These are phyloP conservation scores for Sclerurus mexicanus DNA, from an alignment of 2,113 vertebrate species.

Conservation along the genomic window DNA sequence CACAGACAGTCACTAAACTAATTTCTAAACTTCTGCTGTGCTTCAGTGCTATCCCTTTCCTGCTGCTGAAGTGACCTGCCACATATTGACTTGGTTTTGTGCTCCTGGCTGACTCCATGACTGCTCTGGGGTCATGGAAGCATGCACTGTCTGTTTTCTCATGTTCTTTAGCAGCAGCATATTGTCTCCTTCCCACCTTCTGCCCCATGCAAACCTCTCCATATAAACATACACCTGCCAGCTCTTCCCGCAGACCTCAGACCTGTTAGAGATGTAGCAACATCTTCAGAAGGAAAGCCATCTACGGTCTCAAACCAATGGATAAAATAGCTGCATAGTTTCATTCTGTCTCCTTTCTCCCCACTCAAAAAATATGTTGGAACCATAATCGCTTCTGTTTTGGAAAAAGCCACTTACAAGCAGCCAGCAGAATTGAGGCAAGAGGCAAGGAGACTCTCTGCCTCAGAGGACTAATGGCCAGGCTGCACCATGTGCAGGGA, in stretches of 20 bases:
- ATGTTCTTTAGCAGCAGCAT: neutral
- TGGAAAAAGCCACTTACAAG: neutral
- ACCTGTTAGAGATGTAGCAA: neutral
- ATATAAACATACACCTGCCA: neutral
- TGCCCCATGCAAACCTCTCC: neutral
- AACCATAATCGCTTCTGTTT: neutral
- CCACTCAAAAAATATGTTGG: neutral
- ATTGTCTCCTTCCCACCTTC: neutral
- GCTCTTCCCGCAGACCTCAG: neutral
- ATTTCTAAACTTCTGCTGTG: neutral
- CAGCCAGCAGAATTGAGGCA: neutral
- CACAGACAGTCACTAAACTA: neutral
- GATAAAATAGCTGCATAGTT: neutral
- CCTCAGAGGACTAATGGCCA: neutral
- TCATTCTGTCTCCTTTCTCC: neutral
- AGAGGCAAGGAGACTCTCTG: rapidly evolving
- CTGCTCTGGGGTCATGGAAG: neutral
- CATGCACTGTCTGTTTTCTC: neutral
- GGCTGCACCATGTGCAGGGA: neutral
- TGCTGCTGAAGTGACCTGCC: neutral
- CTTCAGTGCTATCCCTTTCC: neutral
- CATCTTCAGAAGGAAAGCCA: neutral
- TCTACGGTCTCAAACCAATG: neutral
- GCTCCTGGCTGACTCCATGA: neutral
- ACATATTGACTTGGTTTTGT: rapidly evolving